These are phyloP conservation scores for Tenthredo amoena DNA, from an alignment of 2,888 invertebrate species.

Conservation along the genomic window DNA sequence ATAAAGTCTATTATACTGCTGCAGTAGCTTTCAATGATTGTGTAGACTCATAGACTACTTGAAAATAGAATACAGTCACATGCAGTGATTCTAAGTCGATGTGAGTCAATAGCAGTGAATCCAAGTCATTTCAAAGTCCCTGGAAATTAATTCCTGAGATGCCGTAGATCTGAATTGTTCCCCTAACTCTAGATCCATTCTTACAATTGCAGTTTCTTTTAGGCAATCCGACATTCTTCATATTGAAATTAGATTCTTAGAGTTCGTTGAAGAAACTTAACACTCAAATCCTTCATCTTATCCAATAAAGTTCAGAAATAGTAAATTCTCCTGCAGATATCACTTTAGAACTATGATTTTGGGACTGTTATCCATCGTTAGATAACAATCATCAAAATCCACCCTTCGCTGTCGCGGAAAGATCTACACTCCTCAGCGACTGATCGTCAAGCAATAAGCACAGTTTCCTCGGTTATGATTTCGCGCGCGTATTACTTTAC, in stretches of 20 bases:
- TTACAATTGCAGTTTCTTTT: background rate
- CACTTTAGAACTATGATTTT: background rate
- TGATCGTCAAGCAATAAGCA: no score
- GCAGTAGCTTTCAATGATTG: no score
- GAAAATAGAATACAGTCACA: no score
- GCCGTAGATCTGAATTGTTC: no score
- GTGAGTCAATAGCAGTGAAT: background rate
- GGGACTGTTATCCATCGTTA: background rate
- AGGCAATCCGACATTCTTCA: no score
- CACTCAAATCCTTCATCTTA: background rate
- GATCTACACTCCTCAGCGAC: background rate
- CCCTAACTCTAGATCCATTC: background rate
- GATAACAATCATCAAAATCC: background rate
- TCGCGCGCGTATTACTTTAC: background rate
- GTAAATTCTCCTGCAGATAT: background rate
- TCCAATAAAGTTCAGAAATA: background rate
- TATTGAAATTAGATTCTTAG: background rate
- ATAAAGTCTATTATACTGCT: no score
- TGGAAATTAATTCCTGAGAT: background rate
- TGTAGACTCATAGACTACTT: no score
- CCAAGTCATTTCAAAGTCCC: no score
- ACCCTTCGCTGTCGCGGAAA: background rate
- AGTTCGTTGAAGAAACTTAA: background rate
- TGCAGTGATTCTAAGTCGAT: no score
- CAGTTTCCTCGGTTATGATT: background rate